Conservation (phyloP, 1,140 invertebrate species). For the Helicoverpa zea region DNA sequence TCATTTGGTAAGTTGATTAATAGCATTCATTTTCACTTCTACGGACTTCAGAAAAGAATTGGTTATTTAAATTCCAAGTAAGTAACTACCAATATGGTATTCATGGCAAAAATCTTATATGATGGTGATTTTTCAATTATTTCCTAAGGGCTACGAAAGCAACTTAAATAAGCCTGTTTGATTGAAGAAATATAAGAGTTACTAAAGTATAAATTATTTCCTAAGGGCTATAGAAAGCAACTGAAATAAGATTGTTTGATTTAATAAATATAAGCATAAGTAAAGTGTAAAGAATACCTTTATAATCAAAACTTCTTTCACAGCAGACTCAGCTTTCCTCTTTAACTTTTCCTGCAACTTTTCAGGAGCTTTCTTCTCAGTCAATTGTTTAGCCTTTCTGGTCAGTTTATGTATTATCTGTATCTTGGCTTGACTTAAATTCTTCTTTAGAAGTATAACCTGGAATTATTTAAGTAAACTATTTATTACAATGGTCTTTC, state of each 20-base stretch:
- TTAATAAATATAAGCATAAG: not conserved
- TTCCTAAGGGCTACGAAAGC: no score
- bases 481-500: not conserved
- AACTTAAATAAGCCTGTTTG: no score
- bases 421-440: constrained; percentile 78
- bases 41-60: no score
- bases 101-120: no score
- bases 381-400: constrained; percentile 77
- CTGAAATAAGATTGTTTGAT: no score
- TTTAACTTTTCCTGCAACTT: constrained; percentile 71
- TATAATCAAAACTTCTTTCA: constrained; percentile 80
- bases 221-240: no score
- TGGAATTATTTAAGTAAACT: constrained; percentile 59
- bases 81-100: no score
- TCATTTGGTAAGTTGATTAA: no score
- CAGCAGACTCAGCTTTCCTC: constrained; percentile 76
- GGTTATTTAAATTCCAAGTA: not conserved
- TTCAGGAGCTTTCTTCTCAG: constrained; percentile 74
- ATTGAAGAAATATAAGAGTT: no score
- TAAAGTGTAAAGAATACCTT: constrained; percentile 74
- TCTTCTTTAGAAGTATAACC: constrained; percentile 80
- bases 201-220: no score
- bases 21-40: no score
- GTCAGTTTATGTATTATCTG: constrained; percentile 81
- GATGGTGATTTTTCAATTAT: no score